These are phyloP conservation scores for Drosophila borealis DNA, from an alignment of 2,888 invertebrate species.

Conservation along the genomic window DNA sequence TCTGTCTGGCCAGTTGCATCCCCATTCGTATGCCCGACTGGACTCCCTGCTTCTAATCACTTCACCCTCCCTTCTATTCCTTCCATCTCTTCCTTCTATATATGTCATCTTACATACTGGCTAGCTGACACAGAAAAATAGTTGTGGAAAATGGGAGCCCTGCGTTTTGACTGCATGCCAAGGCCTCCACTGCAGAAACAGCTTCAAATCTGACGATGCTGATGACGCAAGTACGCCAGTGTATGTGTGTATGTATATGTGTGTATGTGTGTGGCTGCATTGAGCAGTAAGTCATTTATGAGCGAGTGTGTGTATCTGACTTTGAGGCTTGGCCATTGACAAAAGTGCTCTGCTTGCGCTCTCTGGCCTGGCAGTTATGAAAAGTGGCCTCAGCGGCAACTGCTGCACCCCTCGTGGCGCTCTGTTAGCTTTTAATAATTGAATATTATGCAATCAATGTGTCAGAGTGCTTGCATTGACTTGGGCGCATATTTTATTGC, in stretches of 20 bases:
- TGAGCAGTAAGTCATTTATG: constrained; percentile 66
- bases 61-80: background rate
- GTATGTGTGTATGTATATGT: constrained; percentile 20
- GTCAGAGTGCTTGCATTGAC: constrained; percentile 42
- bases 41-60: constrained; percentile 41
- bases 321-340: constrained; percentile 74
- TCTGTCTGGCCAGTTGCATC: constrained; percentile 54
- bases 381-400: constrained; percentile 55
- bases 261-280: constrained; percentile 48
- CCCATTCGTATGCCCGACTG: constrained; percentile 40
- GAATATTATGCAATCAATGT: constrained; percentile 73
- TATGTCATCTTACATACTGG: constrained; percentile 40
- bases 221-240: constrained; percentile 70
- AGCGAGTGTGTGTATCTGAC: constrained; percentile 49
- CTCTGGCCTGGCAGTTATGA: constrained; percentile 62
- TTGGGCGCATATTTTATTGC: constrained; percentile 52
- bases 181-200: constrained; percentile 61
- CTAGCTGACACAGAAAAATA: constrained; percentile 74
- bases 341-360: constrained; percentile 62
- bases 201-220: constrained; percentile 60
- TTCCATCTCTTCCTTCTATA: background rate
- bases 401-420: constrained; percentile 7
- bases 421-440: constrained; percentile 69
- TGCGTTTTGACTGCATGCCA: constrained; percentile 79
- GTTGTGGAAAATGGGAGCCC: constrained; percentile 59